Conservation (phyloP, 2,113 vertebrate species). For the Shinisaurus crocodilurus region DNA sequence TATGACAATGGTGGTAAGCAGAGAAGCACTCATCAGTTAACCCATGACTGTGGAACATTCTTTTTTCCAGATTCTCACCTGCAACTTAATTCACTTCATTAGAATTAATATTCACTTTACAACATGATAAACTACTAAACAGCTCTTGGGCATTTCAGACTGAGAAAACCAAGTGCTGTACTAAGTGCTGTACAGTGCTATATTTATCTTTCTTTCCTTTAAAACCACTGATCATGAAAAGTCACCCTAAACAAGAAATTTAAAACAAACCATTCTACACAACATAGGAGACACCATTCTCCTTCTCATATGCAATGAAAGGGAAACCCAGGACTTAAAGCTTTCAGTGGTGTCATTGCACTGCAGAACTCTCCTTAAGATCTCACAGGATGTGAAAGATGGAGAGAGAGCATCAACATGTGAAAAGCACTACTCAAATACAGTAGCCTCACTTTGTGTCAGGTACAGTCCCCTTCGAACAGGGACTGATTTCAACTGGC, state of each 20-base stretch:
- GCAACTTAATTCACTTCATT: not conserved
- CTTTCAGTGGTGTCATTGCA: not conserved
- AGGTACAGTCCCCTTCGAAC: not conserved
- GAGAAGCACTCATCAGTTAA: not conserved
- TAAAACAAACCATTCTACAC: constrained; percentile 65
- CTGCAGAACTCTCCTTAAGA: not conserved
- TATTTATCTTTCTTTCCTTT: constrained; percentile 71
- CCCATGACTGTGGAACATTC: not conserved
- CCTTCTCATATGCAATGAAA: not conserved
- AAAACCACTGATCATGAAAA: constrained; percentile 73
- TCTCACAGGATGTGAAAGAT: not conserved
- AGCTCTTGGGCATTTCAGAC: not conserved
- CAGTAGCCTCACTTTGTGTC: not conserved
- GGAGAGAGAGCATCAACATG: not conserved
- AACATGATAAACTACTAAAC: not conserved
- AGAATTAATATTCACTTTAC: not conserved
- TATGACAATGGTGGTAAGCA: not conserved
- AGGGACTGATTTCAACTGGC: not conserved
- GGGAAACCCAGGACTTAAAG: constrained; percentile 26
- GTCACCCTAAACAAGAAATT: constrained; percentile 56
- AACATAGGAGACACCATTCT: constrained; percentile 23
- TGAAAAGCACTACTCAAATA: not conserved
- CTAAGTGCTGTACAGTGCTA: constrained; percentile 50
- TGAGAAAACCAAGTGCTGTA: constrained; percentile 43
- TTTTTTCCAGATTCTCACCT: not conserved